Percentiles rank a stretch among this genome's conserved stretches.
Conservation (phyloP, 2,797 vertebrate genomes). For the Arctocebus calabarensis region DNA sequence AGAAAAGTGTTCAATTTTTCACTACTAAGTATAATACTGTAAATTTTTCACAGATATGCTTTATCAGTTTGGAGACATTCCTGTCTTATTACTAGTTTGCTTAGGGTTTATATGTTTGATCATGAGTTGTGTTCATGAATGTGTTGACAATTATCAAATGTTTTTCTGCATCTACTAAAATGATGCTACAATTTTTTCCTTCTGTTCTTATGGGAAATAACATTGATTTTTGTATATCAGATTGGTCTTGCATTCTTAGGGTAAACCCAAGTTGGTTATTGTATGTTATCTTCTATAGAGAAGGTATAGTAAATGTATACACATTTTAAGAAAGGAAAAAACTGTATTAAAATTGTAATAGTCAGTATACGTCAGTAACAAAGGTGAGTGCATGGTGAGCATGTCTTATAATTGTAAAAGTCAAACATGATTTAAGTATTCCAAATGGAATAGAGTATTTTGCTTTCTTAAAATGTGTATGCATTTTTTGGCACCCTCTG, state of each 20-base stretch:
- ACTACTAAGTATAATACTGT: neutral
- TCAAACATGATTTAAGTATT: too few species aligned
- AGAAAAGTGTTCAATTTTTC: slow-evolving; percentile 15
- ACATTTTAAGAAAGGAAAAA: too few species aligned
- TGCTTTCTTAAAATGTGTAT: too few species aligned
- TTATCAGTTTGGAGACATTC: neutral
- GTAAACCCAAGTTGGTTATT: neutral
- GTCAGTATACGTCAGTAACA: too few species aligned
- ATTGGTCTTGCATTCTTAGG: neutral
- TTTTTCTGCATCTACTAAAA: neutral
- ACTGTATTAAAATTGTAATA: too few species aligned
- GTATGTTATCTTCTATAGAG: neutral
- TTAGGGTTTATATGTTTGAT: neutral
- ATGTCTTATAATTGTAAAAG: too few species aligned
- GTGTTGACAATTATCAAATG: neutral
- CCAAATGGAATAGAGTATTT: too few species aligned
- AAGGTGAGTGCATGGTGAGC: too few species aligned
- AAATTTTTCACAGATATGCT: neutral
- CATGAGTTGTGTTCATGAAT: neutral
- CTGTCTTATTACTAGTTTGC: neutral
- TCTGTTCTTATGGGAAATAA: neutral
- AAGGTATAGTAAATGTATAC: too few species aligned
- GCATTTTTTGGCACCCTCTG: neutral
- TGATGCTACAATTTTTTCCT: neutral
- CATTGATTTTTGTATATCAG: neutral